Base-by-base conservation (phyloP, 2,888 invertebrate species). In the Perdita meconis region DNA sequence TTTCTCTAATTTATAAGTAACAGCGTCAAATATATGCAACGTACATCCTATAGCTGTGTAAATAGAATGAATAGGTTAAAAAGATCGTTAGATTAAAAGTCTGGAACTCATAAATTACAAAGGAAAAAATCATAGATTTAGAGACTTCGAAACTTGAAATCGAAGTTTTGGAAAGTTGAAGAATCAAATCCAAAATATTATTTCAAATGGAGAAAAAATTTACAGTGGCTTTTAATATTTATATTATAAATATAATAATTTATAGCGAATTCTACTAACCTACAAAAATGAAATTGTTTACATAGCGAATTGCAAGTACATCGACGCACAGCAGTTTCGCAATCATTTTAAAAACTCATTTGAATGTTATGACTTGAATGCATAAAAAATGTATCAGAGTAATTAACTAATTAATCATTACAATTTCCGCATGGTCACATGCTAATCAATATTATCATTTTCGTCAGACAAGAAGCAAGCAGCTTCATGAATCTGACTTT, bases 41-140 rank as follows among this genome's bases (percentile, higher is more conserved):
- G 70, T 86, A 65, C 81, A 82, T 53, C 91, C 92, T 59, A 90
- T 83, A 22, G 91, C 92, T 92, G 64, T 12, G 81, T 82, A 71
- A 60, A 53, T 26, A 5, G 51, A 10, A 44, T 34, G 30, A 13
- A 26, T 3, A 42, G n/a, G 40, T 44, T 24, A 6, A 38, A 19
- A 38, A 12, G 5, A 13, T 30, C 8, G 69, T 34, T 16, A 44
- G 16, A 8, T 8, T 2, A 8, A 16, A 0, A 0, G 16, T 0
- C 8, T 8, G 0, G 16, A 8, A 8, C n/a, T 42, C 16, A 1
- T 42, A 42, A 16, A n/a, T n/a, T n/a, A n/a, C n/a, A n/a, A n/a
- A n/a, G n/a, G n/a, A n/a, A n/a, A n/a, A n/a, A n/a, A n/a, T n/a
- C n/a, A n/a, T n/a, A n/a, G n/a, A n/a, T n/a, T n/a, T n/a, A n/a